Evolutionary conservation across 2,888 invertebrate species (phyloP), one percentile per base, ranked within the genome.

Genomic region (Acrobeloides nanus): DNA sequence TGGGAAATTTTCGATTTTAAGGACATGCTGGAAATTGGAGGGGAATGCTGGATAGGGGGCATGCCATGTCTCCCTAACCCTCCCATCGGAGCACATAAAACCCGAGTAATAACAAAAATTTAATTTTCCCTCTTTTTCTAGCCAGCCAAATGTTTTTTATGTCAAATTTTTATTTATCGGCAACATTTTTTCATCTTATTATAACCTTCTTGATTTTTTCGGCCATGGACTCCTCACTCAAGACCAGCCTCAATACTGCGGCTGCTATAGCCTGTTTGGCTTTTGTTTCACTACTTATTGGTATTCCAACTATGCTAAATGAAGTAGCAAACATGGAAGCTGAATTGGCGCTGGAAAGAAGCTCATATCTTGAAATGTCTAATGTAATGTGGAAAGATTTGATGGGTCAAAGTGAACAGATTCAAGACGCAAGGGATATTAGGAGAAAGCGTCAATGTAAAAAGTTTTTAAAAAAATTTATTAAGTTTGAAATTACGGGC

Each of bases 331-430:
- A 57, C n/a, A 49, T 67, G 53, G 59, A 58, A 46, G 42, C 51
- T 21, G 57, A 66, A 43, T 43, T 64, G 43, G 57, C 55, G 21
- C 25, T 43, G 10, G 53, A 63, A 7, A 55, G 61, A 37, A 44
- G 51, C 24, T 55, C 52, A 32, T 64, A 64, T 40, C 52, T 63
- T 39, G 66, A 66, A 12, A 61, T 64, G 46, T 64, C 62, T 15
- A 67, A 67, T 48, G 39, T 43, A 26, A 52, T 67, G 54, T 66
- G 66, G 66, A 59, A 55, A 25, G 61, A 63, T 20, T 39, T 66
- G 23, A 55, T 63, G 53, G 51, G 43, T 3, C 60, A 64, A 31
- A 51, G 57, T 24, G 51, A 51, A 20, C 51, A 59, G 32, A 62
- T 55, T 29, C 51, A 60, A 33, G 47, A 49, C 43, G 51, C 53